Conservation (phyloP, 2,113 vertebrate genomes). For the Motacilla tschutschensis region DNA sequence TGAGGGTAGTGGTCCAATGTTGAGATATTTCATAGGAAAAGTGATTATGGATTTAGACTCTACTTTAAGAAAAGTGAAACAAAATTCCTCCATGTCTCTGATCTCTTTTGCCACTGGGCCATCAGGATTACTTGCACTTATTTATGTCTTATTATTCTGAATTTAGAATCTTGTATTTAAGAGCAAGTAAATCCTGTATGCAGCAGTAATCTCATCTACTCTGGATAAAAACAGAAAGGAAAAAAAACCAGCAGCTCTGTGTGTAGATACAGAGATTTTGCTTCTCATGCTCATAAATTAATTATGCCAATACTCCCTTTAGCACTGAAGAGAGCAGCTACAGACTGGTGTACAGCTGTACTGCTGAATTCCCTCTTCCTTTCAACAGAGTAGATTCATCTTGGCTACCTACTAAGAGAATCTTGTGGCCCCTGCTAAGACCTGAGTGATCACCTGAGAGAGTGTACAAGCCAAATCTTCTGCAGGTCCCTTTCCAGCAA, state of each 20-base stretch:
- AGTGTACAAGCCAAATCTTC: neutral
- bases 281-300: constrained; percentile 3
- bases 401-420: neutral
- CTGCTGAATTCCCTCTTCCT: neutral
- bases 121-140: neutral
- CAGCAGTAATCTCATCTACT: neutral
- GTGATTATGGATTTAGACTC: neutral
- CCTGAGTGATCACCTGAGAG: neutral
- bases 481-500: neutral
- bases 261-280: neutral
- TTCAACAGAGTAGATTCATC: neutral
- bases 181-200: neutral
- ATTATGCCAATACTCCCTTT: neutral
- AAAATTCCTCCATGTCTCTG: neutral
- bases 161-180: neutral
- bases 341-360: neutral
- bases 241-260: neutral
- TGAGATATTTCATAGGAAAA: neutral
- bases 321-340: neutral
- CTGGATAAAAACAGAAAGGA: neutral
- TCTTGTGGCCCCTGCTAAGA: neutral
- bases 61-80: neutral
- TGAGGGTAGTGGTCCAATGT: neutral
- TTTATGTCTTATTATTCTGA: neutral
- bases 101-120: neutral